A percentile compares a stretch with the other conserved stretches of the same genome.
Conservation (phyloP, 2,113 vertebrate genomes). For the Chrysemys picta region DNA sequence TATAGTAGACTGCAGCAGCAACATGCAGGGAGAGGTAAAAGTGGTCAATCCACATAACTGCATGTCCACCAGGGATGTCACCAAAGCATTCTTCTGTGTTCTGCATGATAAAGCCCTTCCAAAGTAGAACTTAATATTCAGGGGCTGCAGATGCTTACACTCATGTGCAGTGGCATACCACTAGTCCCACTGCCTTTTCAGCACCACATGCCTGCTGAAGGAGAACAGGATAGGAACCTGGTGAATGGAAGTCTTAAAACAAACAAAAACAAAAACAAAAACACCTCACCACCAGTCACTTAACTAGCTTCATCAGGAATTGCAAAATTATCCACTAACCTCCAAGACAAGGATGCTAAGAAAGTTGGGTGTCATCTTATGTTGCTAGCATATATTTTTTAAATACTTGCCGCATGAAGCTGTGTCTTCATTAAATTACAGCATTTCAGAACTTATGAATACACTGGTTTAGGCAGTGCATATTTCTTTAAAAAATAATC, state of each 20-base stretch:
- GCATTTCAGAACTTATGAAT: neutral
- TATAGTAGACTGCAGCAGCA: rapidly evolving
- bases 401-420: neutral
- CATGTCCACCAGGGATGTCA: rapidly evolving
- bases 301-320: neutral
- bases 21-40: neutral
- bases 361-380: neutral
- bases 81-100: neutral
- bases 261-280: too few species aligned
- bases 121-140: neutral
- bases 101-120: neutral
- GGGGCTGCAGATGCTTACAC: neutral
- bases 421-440: neutral
- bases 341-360: neutral
- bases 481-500: neutral
- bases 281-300: too few species aligned
- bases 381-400: neutral
- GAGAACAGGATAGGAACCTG: neutral
- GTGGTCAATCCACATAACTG: neutral
- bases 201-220: rapidly evolving
- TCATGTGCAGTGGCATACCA: neutral
- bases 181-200: neutral
- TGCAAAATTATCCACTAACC: neutral
- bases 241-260: neutral
- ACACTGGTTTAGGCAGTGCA: neutral